phyloP scores from a whole-genome alignment of 2,113 vertebrate species.

The Oryzias woworae region DNA sequence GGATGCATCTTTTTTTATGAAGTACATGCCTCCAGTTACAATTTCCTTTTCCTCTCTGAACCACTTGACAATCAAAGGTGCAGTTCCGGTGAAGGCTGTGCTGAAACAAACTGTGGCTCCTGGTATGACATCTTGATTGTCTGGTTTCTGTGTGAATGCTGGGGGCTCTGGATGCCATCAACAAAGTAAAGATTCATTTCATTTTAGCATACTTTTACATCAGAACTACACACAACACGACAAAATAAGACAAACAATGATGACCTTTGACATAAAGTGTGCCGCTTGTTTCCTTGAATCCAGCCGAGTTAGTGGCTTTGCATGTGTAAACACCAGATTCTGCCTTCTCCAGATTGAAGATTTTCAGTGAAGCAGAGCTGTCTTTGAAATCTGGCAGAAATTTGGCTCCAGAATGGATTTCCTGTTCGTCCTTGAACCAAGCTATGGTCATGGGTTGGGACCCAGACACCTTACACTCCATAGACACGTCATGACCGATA shows the following conservation, averaged over 20 bases:
- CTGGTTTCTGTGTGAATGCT: conserved; percentile 83
- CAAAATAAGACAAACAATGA: conserved; percentile 16
- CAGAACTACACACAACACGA: neutral
- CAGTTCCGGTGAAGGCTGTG: conserved; percentile 87
- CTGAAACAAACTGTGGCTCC: conserved; percentile 86
- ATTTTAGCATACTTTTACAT: conserved; percentile 31
- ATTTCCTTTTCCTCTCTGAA: conserved; percentile 90
- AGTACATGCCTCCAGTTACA: conserved; percentile 85
- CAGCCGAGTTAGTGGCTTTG: conserved; percentile 90
- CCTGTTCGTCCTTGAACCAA: conserved; percentile 93
- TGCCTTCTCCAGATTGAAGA: conserved; percentile 81
- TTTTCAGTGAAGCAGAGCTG: conserved; percentile 84
- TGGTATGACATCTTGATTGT: conserved; percentile 86
- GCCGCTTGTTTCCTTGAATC: conserved; percentile 90
- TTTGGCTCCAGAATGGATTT: conserved; percentile 81
- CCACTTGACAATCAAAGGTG: conserved; percentile 88
- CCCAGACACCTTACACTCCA: conserved; percentile 94
- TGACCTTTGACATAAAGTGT: conserved; percentile 94
- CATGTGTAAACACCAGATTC: conserved; percentile 93
- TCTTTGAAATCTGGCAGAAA: conserved; percentile 86
- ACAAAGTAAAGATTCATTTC: conserved; percentile 58
- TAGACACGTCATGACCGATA: conserved; percentile 74
- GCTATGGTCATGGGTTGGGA: conserved; percentile 90
- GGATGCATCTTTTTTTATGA: conserved; percentile 90
- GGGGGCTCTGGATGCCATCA: conserved; percentile 88